Evolutionary conservation across 2,113 vertebrate genomes (phyloP).

Genomic region (Oryzias woworae): DNA sequence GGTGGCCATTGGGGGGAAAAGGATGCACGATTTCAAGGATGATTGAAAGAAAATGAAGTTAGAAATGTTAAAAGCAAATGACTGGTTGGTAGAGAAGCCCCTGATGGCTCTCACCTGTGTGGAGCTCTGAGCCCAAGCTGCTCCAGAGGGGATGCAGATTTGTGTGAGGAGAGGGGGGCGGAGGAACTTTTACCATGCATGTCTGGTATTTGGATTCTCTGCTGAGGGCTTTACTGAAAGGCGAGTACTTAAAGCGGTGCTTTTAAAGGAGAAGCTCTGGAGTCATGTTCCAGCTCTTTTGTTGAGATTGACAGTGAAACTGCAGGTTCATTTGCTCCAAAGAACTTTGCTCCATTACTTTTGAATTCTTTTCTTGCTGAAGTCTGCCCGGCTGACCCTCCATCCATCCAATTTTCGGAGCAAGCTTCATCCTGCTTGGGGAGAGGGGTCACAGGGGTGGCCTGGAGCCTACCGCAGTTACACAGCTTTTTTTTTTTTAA

Average conservation of each 20-base stretch:
- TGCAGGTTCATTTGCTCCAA: background rate
- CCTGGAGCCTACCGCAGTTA: too few relatives aligned
- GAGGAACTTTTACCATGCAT: slow-evolving; percentile 63
- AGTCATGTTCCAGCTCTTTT: slow-evolving; percentile 49
- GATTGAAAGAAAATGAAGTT: slow-evolving; percentile 20
- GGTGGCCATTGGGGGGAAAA: slow-evolving; percentile 12
- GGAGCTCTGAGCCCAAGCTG: slow-evolving; percentile 30
- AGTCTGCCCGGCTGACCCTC: too few relatives aligned
- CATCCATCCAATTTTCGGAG: too few relatives aligned
- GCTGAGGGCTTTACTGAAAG: slow-evolving; percentile 58
- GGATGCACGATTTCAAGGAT: slow-evolving; percentile 13
- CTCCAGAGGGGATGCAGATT: slow-evolving; percentile 42
- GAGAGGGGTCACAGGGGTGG: too few relatives aligned
- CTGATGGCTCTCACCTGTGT: slow-evolving; percentile 28
- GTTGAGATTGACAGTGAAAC: slow-evolving; percentile 41
- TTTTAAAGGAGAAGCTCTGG: slow-evolving; percentile 31
- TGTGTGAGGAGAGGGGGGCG: slow-evolving; percentile 23
- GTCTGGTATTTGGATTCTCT: slow-evolving; percentile 58
- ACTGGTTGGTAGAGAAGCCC: slow-evolving; percentile 29
- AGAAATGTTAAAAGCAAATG: slow-evolving; percentile 39
- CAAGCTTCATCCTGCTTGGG: too few relatives aligned
- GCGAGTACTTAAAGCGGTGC: slow-evolving; percentile 38
- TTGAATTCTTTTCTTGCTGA: too few relatives aligned
- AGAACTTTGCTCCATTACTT: slow-evolving; percentile 1
- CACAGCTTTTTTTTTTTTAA: too few relatives aligned